phyloP scores from a whole-genome alignment of 1,140 invertebrate species.

The Hermetia illucens region DNA sequence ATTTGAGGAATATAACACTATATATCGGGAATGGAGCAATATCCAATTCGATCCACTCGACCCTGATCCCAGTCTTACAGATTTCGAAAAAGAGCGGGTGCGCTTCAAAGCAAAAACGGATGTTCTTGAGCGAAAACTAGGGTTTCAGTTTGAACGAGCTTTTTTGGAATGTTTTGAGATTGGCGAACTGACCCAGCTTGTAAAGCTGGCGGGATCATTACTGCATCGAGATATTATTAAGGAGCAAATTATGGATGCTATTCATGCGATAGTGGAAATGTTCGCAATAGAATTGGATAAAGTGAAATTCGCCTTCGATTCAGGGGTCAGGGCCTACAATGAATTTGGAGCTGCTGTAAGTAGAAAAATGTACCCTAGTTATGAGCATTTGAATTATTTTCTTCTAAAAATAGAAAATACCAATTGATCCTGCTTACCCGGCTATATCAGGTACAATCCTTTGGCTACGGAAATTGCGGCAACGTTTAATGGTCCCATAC shows the following conservation, averaged over 20 bases:
- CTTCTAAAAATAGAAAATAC: too few relatives aligned
- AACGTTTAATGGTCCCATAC: constrained; percentile 14
- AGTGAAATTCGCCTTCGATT: constrained; percentile 35
- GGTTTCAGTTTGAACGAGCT: constrained; percentile 50
- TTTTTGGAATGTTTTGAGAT: constrained; percentile 56
- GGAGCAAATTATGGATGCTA: constrained; percentile 22
- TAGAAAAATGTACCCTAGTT: background rate
- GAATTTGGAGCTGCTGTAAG: constrained; percentile 10
- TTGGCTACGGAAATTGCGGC: constrained; percentile 12
- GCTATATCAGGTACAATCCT: constrained; percentile 15
- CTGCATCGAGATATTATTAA: constrained; percentile 49
- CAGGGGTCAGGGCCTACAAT: too few relatives aligned
- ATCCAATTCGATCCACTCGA: constrained; percentile 31
- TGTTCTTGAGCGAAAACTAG: constrained; percentile 53
- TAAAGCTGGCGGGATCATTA: constrained; percentile 50
- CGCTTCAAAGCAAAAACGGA: constrained; percentile 35
- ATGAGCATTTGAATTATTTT: constrained; percentile 6
- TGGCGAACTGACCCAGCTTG: constrained; percentile 40
- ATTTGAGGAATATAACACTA: constrained; percentile 51
- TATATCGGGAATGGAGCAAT: constrained; percentile 48
- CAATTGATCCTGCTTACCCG: constrained; percentile 17
- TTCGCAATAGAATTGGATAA: constrained; percentile 45
- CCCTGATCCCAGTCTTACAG: constrained; percentile 40
- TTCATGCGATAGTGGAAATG: constrained; percentile 21
- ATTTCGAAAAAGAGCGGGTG: constrained; percentile 41